These are phyloP conservation scores for Prionailurus viverrinus DNA, from an alignment of 2,113 vertebrate genomes.

Conservation along the genomic window DNA sequence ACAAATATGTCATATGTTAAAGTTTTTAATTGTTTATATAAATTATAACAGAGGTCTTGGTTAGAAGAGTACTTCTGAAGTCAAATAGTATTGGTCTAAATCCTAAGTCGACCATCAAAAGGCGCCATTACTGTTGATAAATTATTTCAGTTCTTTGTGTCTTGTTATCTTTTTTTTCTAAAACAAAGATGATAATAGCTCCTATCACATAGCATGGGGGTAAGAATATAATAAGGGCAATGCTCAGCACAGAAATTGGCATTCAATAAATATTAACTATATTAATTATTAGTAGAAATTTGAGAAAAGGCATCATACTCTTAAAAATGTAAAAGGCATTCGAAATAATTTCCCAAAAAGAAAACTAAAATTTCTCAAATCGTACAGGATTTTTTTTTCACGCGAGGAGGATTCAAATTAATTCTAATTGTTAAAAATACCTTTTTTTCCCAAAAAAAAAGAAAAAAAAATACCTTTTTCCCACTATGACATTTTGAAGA, in stretches of 20 bases:
- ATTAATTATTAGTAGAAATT: conserved; percentile 24
- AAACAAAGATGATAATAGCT: neutral
- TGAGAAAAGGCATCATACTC: neutral
- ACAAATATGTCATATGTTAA: neutral
- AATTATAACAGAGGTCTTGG: neutral
- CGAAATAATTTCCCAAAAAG: neutral
- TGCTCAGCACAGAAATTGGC: neutral
- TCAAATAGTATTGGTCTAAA: neutral
- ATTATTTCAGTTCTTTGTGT: neutral
- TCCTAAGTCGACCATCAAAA: neutral
- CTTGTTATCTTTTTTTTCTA: neutral
- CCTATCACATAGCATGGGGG: neutral
- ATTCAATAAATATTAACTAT: neutral
- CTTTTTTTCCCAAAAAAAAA: neutral
- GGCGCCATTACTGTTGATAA: neutral
- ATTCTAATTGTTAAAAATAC: neutral
- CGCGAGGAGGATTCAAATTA: neutral
- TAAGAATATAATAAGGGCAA: neutral
- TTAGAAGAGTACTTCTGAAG: neutral
- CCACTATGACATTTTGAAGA: neutral
- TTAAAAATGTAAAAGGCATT: neutral
- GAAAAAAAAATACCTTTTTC: neutral
- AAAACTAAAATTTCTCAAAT: neutral
- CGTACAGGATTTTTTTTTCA: neutral
- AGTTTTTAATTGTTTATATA: neutral